Percentiles rank a stretch among this genome's conserved stretches.
These are phyloP conservation scores for Deroplatys truncata DNA, from an alignment of 2,888 invertebrate species.

Conservation along the genomic window DNA sequence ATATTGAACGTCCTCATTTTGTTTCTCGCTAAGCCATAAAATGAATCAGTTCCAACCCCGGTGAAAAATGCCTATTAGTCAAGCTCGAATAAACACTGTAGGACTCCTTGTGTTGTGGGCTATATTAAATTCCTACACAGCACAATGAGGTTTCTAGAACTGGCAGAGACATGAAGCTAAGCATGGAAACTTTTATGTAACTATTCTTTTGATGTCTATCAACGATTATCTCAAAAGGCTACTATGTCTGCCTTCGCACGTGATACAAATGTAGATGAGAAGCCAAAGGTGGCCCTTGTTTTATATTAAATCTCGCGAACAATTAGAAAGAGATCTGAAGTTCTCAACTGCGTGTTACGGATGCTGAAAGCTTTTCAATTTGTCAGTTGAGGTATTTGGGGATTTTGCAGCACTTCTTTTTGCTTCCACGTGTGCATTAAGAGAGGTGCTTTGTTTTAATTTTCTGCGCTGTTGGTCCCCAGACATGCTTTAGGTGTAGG, in stretches of 20 bases:
- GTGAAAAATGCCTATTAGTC: not conserved
- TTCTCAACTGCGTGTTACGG: not conserved
- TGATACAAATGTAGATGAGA: not conserved
- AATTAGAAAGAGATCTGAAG: not conserved
- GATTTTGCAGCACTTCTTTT: not conserved
- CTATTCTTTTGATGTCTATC: not conserved
- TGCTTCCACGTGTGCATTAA: not conserved
- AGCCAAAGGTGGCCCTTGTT: not conserved
- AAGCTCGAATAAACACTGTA: not conserved
- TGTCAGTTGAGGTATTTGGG: not conserved
- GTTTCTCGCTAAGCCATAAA: not conserved
- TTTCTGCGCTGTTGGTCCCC: not conserved
- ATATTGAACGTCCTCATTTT: no score
- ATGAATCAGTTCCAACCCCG: not conserved
- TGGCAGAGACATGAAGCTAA: not conserved
- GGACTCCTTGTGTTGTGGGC: not conserved
- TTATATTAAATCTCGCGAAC: not conserved
- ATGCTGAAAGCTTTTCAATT: not conserved
- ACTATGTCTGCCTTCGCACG: not conserved
- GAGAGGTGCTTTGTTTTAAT: not conserved
- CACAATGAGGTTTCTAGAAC: not conserved
- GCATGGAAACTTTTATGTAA: not conserved
- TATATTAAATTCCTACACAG: not conserved
- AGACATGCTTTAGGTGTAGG: not conserved
- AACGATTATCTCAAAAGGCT: not conserved